These are phyloP conservation scores for Cheumatopsyche charites DNA, from an alignment of 1,140 invertebrate species.

Conservation along the genomic window DNA sequence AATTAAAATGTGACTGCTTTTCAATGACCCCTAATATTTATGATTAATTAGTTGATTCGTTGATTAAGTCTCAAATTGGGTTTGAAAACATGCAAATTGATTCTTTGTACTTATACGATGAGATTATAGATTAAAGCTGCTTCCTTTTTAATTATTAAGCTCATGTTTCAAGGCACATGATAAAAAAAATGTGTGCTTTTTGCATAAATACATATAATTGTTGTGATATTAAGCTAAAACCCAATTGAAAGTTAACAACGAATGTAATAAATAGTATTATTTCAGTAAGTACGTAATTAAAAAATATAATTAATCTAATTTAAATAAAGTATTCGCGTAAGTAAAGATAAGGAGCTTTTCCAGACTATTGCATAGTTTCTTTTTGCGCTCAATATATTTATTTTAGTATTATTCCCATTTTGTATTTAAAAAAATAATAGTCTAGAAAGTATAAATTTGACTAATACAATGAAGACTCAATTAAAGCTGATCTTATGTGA, in stretches of 20 bases:
- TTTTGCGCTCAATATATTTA: not conserved
- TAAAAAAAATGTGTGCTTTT: too few species aligned
- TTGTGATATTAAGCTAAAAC: constrained; percentile 27
- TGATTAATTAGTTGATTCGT: constrained; percentile 34
- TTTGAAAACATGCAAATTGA: constrained; percentile 19
- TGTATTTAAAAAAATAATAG: not conserved
- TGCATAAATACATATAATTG: too few species aligned
- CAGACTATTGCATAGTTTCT: not conserved
- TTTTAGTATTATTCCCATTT: too few species aligned
- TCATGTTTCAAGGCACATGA: too few species aligned
- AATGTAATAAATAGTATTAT: constrained; percentile 41
- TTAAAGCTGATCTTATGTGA: too few species aligned
- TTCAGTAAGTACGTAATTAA: not conserved
- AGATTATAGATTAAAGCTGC: too few species aligned
- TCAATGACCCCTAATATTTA: constrained; percentile 9
- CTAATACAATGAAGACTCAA: not conserved
- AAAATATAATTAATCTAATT: constrained; percentile 2
- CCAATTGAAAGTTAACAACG: constrained; percentile 48
- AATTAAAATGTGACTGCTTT: constrained; percentile 1
- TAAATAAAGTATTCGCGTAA: not conserved
- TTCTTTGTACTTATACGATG: not conserved
- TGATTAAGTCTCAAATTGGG: constrained; percentile 46
- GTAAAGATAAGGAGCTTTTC: constrained; percentile 11
- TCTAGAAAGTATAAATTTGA: not conserved
- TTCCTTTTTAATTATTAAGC: too few species aligned